Base-by-base conservation (phyloP, 2,888 invertebrate species). In the Thalpophila matura region DNA sequence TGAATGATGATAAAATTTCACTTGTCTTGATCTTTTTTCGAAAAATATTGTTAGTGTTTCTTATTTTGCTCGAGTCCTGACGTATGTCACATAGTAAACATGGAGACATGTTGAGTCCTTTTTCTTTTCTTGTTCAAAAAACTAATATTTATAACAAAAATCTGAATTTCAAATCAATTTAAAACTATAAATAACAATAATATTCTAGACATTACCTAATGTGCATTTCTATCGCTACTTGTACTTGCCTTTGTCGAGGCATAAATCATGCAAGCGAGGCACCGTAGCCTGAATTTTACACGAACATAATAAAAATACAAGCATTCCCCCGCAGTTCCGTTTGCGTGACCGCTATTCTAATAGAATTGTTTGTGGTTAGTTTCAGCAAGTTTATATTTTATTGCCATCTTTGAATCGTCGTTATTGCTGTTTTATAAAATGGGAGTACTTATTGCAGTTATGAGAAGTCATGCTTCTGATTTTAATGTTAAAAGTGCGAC, bases 311-410 rank as follows among this genome's bases (percentile, higher is more conserved):
- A 67, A 68, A 62, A 66, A 68, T 68, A 76, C 76, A 61, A 72
- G 59, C 54, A 65, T 68, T 76, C 22, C 18, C 54, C 79, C 42
- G 77, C 77, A 77, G 77, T 77, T 77, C 77, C 77, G 79, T 50
- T 79, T 42, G 74, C 79, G 69, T 76, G 73, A 61, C 51, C 38
- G 27, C 59, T 68, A 40, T 56, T 65, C 47, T 65, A 62, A 72
- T 57, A 66, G 69, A 73, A 73, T 59, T 61, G 69, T 59, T 64
- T 50, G 40, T 46, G 47, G 49, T 71, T 56, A 31, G 60, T 72
- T 63, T 53, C 29, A 55, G 35, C 51, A 61, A 74, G 40, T 63
- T 74, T 58, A 38, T 62, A 42, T 24, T 78, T 76, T 60, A 60
- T 65, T 33, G 14, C 57, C 53, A 40, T 61, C 47, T 73, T 68